These are phyloP conservation scores for Dorcus hopei DNA, from an alignment of 2,888 invertebrate species.

Conservation along the genomic window DNA sequence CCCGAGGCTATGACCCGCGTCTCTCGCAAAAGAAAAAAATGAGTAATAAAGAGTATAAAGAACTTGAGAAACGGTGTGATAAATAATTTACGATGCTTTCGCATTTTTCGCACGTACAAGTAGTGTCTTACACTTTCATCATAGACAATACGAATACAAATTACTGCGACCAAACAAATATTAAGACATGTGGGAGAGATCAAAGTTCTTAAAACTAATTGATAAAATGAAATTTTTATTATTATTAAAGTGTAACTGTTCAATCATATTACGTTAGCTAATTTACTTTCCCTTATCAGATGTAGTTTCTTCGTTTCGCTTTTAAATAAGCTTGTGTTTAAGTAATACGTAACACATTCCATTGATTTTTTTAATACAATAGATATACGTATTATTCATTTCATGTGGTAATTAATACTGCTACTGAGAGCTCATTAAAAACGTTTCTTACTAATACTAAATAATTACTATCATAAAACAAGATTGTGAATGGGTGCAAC, in stretches of 20 bases:
- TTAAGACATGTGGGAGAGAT: background rate
- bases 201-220: background rate
- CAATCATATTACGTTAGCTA: no score
- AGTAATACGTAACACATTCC: background rate
- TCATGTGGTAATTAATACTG: no score
- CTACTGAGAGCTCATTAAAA: no score
- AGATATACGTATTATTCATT: no score
- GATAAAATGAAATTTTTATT: background rate
- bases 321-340: background rate
- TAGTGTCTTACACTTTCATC: background rate
- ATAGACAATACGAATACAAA: background rate
- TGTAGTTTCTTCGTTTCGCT: background rate
- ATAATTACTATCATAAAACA: no score
- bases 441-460: no score
- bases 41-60: background rate
- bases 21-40: background rate
- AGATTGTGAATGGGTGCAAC: no score
- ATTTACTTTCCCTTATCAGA: no score
- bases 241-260: no score
- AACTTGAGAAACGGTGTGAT: background rate
- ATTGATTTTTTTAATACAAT: background rate
- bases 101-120: background rate
- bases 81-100: background rate
- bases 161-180: background rate
- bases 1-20: no score